Evolutionary conservation across 2,888 invertebrate genomes (phyloP).

Genomic region (Lasioglossum vierecki): DNA sequence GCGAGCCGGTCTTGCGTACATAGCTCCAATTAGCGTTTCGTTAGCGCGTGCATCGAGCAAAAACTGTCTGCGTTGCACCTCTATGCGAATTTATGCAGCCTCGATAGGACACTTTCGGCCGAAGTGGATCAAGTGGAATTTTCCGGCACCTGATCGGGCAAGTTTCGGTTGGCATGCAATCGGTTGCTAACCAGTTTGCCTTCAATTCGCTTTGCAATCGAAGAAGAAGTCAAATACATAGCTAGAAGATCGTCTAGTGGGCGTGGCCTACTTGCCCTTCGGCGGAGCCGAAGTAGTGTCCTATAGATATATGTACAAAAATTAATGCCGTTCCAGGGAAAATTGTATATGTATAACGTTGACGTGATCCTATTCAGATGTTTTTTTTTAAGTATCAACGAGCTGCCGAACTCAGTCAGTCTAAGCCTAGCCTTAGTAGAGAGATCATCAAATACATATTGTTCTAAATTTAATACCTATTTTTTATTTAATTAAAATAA

Average conservation of each 20-base stretch:
- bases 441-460: no score
- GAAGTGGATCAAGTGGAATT: slow-evolving; percentile 37
- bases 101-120: background rate
- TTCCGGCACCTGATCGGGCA: slow-evolving; percentile 19
- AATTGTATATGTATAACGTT: no score
- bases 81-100: background rate
- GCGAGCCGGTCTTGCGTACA: background rate
- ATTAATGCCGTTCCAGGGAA: no score
- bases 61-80: slow-evolving; percentile 1
- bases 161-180: slow-evolving; percentile 9
- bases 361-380: no score
- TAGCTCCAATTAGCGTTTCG: background rate
- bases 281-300: background rate
- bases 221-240: background rate
- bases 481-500: no score
- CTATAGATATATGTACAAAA: no score
- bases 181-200: background rate
- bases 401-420: no score
- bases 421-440: no score
- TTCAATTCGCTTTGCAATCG: background rate
- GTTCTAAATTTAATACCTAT: no score
- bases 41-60: background rate
- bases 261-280: background rate
- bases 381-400: no score
- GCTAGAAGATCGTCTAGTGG: background rate